phyloP scores from a whole-genome alignment of 35 echinoderm and acorn worm species.

The Anneissia japonica region DNA sequence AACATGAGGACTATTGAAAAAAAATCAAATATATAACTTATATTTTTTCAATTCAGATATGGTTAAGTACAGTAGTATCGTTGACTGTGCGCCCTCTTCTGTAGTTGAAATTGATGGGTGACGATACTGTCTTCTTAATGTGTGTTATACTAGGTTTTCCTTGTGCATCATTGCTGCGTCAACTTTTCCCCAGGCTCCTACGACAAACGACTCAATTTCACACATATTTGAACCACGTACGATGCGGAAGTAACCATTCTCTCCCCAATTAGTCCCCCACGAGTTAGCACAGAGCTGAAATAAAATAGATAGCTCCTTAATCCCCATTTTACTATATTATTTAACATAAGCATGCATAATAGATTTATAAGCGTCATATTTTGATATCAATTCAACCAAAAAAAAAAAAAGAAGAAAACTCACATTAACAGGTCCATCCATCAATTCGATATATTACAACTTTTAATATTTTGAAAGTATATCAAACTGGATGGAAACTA shows the following conservation, averaged over 20 bases:
- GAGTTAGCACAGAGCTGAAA: slow-evolving; percentile 86
- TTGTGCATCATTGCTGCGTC: slow-evolving; percentile 50
- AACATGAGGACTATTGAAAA: too few species aligned
- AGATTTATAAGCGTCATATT: too few species aligned
- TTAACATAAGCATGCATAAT: too few species aligned
- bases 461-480: too few species aligned
- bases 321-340: too few species aligned
- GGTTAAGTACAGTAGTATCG: too few species aligned
- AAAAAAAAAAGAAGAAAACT: slow-evolving; percentile 1
- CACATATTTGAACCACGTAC: slow-evolving; percentile 77
- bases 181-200: slow-evolving; percentile 85
- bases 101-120: too few species aligned
- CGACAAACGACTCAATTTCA: slow-evolving; percentile 91
- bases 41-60: too few species aligned
- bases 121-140: neutral
- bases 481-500: too few species aligned
- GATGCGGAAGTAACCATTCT: slow-evolving; percentile 89
- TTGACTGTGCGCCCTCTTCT: too few species aligned
- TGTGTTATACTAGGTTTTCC: neutral
- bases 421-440: neutral
- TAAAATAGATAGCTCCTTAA: too few species aligned
- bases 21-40: too few species aligned
- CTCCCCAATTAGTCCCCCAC: slow-evolving; percentile 81
- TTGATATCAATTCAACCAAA: neutral
- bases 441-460: neutral